Evolutionary conservation across 2,113 vertebrate genomes (phyloP).

Genomic region (Callipepla squamata): DNA sequence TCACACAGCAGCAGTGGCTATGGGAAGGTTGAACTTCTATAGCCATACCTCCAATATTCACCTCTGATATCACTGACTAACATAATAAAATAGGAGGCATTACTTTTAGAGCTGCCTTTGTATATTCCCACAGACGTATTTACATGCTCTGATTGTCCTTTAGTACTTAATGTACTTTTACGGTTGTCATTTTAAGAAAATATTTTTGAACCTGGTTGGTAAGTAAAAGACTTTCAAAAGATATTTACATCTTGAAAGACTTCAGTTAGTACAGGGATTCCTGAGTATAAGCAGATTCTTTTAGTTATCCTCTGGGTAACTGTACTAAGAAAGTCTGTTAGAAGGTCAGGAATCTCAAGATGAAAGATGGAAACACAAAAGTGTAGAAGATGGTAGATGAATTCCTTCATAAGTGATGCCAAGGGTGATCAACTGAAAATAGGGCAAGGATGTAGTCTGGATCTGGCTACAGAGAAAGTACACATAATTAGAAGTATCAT

Average conservation of each 20-base stretch:
- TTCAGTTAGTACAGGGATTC: not conserved
- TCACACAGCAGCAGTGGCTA: no score
- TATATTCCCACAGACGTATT: not conserved
- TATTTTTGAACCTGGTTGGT: not conserved
- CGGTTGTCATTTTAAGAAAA: not conserved
- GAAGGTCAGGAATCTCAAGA: not conserved
- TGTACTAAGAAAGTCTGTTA: not conserved
- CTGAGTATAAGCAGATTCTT: not conserved
- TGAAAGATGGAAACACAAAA: not conserved
- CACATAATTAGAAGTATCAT: not conserved
- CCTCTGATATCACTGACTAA: no score
- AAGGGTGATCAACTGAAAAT: not conserved
- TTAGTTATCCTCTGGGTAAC: not conserved
- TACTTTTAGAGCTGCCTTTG: no score
- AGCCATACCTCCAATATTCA: no score
- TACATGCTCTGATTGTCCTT: not conserved
- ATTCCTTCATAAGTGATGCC: not conserved
- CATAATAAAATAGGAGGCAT: no score
- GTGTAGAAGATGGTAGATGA: not conserved
- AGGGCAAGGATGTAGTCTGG: not conserved
- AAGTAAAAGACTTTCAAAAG: not conserved
- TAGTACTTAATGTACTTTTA: not conserved
- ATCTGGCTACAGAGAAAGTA: not conserved
- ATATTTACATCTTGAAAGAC: not conserved
- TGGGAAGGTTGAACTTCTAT: no score